Conservation (phyloP, 2,113 vertebrate genomes). For the Cairina moschata region DNA sequence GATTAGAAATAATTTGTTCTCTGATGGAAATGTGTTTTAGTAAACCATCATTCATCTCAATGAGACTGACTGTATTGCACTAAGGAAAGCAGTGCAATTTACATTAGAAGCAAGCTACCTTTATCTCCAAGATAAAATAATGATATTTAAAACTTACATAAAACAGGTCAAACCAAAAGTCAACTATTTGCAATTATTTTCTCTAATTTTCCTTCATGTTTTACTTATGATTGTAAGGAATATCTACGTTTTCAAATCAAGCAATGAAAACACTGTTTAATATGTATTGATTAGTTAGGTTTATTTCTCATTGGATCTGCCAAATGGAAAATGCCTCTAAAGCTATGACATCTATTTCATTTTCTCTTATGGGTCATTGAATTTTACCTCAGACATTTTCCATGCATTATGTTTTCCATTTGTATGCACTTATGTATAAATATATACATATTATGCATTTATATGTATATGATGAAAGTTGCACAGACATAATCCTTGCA, state of each 20-base stretch:
- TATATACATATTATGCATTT: no score
- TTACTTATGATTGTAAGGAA: not conserved
- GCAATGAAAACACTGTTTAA: not conserved
- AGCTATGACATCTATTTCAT: slow-evolving; percentile 15
- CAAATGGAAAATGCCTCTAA: slow-evolving; percentile 37
- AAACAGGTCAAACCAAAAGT: not conserved
- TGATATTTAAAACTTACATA: not conserved
- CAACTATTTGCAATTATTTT: not conserved
- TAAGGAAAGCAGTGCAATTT: not conserved
- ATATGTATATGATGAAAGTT: not conserved
- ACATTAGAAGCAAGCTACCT: not conserved
- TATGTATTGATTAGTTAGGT: not conserved
- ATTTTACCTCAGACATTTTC: slow-evolving; percentile 41
- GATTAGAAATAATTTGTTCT: not conserved
- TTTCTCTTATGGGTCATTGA: not conserved
- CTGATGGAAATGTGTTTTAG: not conserved
- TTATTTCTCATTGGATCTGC: not conserved
- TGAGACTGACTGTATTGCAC: not conserved
- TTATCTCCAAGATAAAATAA: not conserved
- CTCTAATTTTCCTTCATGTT: not conserved
- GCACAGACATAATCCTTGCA: not conserved
- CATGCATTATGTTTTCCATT: slow-evolving; percentile 21
- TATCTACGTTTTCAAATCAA: not conserved
- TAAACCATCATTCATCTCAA: not conserved
- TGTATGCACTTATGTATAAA: not conserved